phyloP scores from a whole-genome alignment of 2,888 invertebrate genomes.

The Caenorhabditis sulstoni region DNA sequence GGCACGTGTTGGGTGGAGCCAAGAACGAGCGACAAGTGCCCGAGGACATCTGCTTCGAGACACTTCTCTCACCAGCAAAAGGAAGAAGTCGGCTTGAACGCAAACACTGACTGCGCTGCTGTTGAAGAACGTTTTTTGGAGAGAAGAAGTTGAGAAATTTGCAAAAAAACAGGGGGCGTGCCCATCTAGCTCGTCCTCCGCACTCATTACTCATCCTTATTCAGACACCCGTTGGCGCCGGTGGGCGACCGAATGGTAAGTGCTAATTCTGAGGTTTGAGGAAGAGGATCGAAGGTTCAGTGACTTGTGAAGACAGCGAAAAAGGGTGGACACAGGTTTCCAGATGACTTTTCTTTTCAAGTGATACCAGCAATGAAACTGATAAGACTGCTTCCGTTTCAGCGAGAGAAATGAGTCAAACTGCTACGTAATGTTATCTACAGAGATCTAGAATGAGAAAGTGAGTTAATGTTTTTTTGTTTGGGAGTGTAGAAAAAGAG shows the following conservation, averaged over 20 bases:
- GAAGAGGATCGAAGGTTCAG: constrained; percentile 6
- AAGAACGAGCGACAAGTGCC: constrained; percentile 48
- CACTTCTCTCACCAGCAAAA: constrained; percentile 27
- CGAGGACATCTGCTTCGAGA: constrained; percentile 47
- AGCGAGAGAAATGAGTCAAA: constrained; percentile 18
- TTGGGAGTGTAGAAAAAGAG: too few species aligned
- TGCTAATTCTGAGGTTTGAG: constrained; percentile 13
- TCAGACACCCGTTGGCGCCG: constrained; percentile 40
- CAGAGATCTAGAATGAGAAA: too few species aligned
- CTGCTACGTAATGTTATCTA: too few species aligned
- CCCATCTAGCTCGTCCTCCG: neutral
- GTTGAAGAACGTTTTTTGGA: neutral
- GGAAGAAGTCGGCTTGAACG: constrained; percentile 10
- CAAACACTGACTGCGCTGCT: neutral
- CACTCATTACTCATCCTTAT: constrained; percentile 27
- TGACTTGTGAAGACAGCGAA: too few species aligned
- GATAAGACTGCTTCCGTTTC: constrained; percentile 45
- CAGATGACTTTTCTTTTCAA: constrained; percentile 10
- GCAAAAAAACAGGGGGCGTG: neutral
- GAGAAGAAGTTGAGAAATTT: neutral
- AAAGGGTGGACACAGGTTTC: constrained; percentile 11
- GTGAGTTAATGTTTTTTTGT: too few species aligned
- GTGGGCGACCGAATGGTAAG: neutral
- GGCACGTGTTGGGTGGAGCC: constrained; percentile 25
- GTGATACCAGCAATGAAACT: neutral